These are phyloP conservation scores for Corapipo altera DNA, from an alignment of 2,113 vertebrate genomes.

Conservation along the genomic window DNA sequence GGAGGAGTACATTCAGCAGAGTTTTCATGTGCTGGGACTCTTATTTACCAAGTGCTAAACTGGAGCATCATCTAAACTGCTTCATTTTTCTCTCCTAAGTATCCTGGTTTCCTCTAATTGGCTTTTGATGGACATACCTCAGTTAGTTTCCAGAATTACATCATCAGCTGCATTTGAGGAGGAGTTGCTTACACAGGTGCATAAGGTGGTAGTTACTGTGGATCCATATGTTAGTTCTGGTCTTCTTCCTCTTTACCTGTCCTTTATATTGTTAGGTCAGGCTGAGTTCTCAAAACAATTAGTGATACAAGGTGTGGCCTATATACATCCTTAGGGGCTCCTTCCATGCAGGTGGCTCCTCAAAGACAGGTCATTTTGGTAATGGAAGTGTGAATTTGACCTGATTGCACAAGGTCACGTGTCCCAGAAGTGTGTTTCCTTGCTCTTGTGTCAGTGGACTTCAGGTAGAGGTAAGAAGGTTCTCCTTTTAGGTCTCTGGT, in stretches of 20 bases:
- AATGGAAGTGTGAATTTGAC: background rate
- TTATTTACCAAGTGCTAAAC: background rate
- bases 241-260: background rate
- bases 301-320: background rate
- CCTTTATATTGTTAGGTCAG: background rate
- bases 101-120: background rate
- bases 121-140: background rate
- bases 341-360: background rate
- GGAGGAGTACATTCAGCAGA: background rate
- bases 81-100: background rate
- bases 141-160: background rate
- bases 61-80: background rate
- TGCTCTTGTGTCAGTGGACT: background rate
- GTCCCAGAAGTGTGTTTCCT: background rate
- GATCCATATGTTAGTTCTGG: background rate
- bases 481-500: background rate
- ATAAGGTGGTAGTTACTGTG: background rate
- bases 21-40: background rate
- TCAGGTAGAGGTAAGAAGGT: background rate
- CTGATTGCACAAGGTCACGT: background rate
- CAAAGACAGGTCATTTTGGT: background rate
- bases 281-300: background rate
- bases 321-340: background rate
- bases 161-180: background rate
- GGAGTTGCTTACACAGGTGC: background rate